Percentiles rank a stretch among this genome's conserved stretches.
Conservation (phyloP, 2,888 invertebrate genomes). For the Byasa hedistus region DNA sequence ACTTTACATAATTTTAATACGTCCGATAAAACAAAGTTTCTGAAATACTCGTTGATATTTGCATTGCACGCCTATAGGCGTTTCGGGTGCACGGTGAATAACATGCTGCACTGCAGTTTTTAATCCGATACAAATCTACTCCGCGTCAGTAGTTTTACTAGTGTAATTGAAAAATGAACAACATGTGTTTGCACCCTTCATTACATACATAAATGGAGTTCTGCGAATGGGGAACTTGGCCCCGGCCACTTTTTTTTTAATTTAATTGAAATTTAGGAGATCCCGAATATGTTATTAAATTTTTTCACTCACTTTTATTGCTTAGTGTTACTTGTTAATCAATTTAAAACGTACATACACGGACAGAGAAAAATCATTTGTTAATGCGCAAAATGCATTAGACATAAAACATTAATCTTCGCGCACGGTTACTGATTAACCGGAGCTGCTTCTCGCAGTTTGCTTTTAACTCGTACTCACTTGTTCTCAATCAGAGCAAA, state of each 20-base stretch:
- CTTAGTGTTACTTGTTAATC: conserved; percentile 41
- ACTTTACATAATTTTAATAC: not conserved
- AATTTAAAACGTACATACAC: conserved; percentile 8
- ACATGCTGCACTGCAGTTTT: conserved; percentile 66
- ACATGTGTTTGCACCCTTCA: conserved; percentile 79
- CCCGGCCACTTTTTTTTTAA: conserved; percentile 76
- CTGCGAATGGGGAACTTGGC: conserved; percentile 66
- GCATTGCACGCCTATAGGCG: conserved; percentile 57
- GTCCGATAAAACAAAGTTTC: not conserved
- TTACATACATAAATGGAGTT: conserved; percentile 61
- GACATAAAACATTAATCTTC: conserved; percentile 27
- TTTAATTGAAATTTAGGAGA: conserved; percentile 73
- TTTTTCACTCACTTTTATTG: conserved; percentile 52
- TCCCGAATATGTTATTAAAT: conserved; percentile 74
- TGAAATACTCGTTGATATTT: conserved; percentile 8
- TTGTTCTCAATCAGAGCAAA: conserved; percentile 4
- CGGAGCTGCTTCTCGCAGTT: not conserved
- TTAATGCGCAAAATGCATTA: conserved; percentile 21
- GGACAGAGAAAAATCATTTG: conserved; percentile 24
- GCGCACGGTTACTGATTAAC: conserved; percentile 21
- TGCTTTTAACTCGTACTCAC: conserved; percentile 10
- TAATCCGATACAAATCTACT: conserved; percentile 75
- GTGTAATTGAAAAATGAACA: conserved; percentile 74
- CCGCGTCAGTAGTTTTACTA: conserved; percentile 62
- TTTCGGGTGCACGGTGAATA: conserved; percentile 70